These are phyloP conservation scores for Acrobasis repandana DNA, from an alignment of 2,888 invertebrate species.

Conservation along the genomic window DNA sequence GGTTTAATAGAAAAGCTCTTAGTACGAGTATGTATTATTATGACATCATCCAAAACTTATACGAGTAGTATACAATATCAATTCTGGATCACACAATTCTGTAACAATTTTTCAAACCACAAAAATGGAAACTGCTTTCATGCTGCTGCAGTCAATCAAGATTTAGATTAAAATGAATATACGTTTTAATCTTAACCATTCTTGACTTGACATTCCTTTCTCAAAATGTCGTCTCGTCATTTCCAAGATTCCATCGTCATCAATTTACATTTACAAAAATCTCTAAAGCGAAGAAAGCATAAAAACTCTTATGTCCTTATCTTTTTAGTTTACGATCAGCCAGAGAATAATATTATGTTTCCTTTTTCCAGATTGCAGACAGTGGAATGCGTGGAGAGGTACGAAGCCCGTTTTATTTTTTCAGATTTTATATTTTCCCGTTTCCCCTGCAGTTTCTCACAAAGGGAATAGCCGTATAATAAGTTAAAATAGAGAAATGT, in stretches of 20 bases:
- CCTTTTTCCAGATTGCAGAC: constrained; percentile 26
- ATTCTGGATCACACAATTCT: too few relatives aligned
- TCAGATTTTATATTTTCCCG: constrained; percentile 10
- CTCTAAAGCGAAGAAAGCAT: not conserved
- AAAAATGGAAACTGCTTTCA: too few relatives aligned
- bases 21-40: too few relatives aligned
- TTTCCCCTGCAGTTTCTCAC: not conserved
- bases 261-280: not conserved
- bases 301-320: not conserved
- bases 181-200: too few relatives aligned
- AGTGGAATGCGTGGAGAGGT: constrained; percentile 20
- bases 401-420: constrained; percentile 20
- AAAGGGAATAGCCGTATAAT: not conserved
- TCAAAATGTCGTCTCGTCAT: not conserved
- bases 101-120: too few relatives aligned
- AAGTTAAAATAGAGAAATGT: not conserved
- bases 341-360: constrained; percentile 23
- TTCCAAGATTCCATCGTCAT: not conserved
- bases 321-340: constrained; percentile 16
- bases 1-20: too few relatives aligned
- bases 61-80: too few relatives aligned
- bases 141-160: too few relatives aligned
- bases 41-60: too few relatives aligned
- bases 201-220: not conserved
- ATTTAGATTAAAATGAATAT: too few relatives aligned